Evolutionary conservation across 2,113 vertebrate genomes (phyloP), one percentile per base, ranked within the genome.

Genomic region (Tragelaphus imberbis): DNA sequence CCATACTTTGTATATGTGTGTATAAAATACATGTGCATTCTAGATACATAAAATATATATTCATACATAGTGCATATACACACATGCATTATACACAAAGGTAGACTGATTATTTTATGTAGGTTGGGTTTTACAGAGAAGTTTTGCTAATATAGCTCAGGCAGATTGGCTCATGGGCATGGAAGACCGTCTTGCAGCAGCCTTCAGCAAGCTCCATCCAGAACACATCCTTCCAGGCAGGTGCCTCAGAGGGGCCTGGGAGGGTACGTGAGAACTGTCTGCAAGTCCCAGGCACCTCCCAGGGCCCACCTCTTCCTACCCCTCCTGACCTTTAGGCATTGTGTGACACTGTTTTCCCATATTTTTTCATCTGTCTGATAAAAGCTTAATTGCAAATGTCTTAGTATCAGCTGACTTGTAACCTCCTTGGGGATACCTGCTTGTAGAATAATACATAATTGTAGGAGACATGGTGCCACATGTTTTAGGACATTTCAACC

Each of bases 201-300:
- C 1, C 33, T 11, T 23, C 28, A 11, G 12, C 6, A 4, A 56
- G 21, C 21, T 71, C 4, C 30, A 27, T 33, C 17, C 4, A 25
- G 47, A 63, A 58, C 0, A 0, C 10, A 12, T 13, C 23, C 21
- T 90, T 59, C 36, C 23, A 17, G 49, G 28, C n/a, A 23, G 30
- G 47, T 53, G 47, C 79, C n/a, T n/a, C 5, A 14, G 59, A 44
- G 12, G 28, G 51, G 12, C 12, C 9, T 12, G 47, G n/a, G 7
- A 16, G 15, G 2, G 14, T 7, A 12, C 0, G 5, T 1, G 14
- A 58, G 10, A 15, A 36, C 28, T 16, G 30, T 55, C 6, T 0
- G 1, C 14, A 3, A 3, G 14, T 9, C 25, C 25, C 53, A 80
- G 80, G 15, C 1, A 4, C 9, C n/a, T 56, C 33, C 53, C 4